A percentile compares a stretch with the other conserved stretches of the same genome.
Evolutionary conservation across 2,797 vertebrate species (phyloP).

Genomic region (Pteronotus mesoamericanus): DNA sequence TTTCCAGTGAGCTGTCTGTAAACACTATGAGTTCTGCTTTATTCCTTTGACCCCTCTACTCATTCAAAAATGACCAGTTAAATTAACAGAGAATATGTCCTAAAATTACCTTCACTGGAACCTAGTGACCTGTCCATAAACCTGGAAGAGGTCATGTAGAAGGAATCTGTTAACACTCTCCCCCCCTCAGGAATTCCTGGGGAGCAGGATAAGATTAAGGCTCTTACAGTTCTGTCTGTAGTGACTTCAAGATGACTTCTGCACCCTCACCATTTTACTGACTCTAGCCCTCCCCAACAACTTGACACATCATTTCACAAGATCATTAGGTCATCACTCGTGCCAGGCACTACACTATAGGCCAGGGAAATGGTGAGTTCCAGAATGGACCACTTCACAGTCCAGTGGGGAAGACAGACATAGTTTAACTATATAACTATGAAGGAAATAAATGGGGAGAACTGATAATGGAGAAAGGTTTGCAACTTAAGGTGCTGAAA

Average conservation of each 20-base stretch:
- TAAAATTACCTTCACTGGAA: conserved; percentile 17
- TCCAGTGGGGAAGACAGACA: neutral
- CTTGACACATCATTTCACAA: neutral
- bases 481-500: neutral
- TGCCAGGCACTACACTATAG: neutral
- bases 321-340: neutral
- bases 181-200: neutral
- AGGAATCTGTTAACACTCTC: neutral
- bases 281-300: neutral
- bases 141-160: neutral
- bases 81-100: neutral
- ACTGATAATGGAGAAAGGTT: neutral
- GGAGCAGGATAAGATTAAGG: neutral
- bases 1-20: conserved; percentile 4
- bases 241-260: neutral
- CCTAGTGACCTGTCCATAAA: neutral
- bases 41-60: neutral
- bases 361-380: neutral
- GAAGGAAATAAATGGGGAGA: neutral
- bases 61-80: conserved; percentile 15
- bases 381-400: neutral
- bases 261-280: neutral
- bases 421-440: neutral
- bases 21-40: neutral
- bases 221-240: neutral